phyloP scores from a whole-genome alignment of 1,140 invertebrate species.

The Wiebesia pumilae region DNA sequence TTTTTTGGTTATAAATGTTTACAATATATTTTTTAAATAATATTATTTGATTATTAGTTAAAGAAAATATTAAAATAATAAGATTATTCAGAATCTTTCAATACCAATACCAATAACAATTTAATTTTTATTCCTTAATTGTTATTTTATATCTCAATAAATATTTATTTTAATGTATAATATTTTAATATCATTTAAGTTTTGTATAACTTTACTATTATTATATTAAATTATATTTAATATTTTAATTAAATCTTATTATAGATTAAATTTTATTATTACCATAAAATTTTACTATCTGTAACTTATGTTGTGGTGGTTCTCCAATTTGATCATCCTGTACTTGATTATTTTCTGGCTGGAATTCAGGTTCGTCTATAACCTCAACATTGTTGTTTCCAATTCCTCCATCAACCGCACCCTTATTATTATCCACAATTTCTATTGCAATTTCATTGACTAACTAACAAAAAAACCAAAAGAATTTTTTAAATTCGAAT shows the following conservation, averaged over 20 bases:
- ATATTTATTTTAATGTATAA: too few species aligned
- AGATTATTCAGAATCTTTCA: too few species aligned
- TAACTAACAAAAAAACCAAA: conserved; percentile 53
- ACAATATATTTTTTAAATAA: background rate
- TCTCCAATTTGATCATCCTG: conserved; percentile 72
- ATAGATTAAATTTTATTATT: conserved; percentile 26
- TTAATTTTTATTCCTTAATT: too few species aligned
- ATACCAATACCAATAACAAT: too few species aligned
- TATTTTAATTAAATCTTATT: too few species aligned
- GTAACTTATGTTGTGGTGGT: conserved; percentile 68
- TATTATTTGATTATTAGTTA: background rate
- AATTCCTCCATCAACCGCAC: conserved; percentile 1
- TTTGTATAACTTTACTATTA: background rate
- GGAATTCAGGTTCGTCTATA: conserved; percentile 71
- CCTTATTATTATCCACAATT: conserved; percentile 59
- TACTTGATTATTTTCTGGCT: conserved; percentile 70
- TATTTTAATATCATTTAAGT: background rate
- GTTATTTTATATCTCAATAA: too few species aligned
- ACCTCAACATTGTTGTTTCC: conserved; percentile 56
- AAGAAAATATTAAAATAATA: too few species aligned
- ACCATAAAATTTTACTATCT: conserved; percentile 67
- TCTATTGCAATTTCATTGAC: conserved; percentile 64
- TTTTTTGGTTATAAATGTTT: background rate
- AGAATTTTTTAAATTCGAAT: conserved; percentile 5
- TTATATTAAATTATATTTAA: too few species aligned